Evolutionary conservation across 2,797 vertebrate species (phyloP).

Genomic region (Capromys pilorides): DNA sequence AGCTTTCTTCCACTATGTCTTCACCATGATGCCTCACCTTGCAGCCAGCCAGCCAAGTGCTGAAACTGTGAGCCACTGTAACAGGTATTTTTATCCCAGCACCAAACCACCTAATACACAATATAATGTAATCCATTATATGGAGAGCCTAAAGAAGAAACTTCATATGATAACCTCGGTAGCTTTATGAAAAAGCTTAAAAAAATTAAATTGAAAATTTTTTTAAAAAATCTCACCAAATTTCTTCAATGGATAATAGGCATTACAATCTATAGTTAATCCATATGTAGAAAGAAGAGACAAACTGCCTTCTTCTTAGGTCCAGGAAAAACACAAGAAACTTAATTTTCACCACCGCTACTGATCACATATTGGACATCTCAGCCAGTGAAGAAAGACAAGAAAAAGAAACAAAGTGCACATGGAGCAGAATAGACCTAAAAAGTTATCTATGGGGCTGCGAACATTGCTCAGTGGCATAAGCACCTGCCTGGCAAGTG

Average conservation of each 20-base stretch:
- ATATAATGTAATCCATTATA: not conserved
- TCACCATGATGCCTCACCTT: not conserved
- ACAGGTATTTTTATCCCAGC: not conserved
- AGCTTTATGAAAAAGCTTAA: slow-evolving; percentile 25
- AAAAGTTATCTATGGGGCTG: too few species aligned
- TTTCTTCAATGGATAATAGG: not conserved
- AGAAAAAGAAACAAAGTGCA: too few species aligned
- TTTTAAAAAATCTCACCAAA: not conserved
- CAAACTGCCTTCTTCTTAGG: not conserved
- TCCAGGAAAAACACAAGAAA: not conserved
- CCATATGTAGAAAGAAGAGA: not conserved
- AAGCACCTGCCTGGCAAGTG: too few species aligned
- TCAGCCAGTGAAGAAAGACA: not conserved
- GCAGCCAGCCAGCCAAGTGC: not conserved
- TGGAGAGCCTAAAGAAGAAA: slow-evolving; percentile 4
- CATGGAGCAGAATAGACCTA: too few species aligned
- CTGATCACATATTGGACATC: not conserved
- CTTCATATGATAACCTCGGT: not conserved
- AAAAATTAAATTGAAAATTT: not conserved
- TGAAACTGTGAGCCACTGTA: not conserved
- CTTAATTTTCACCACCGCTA: not conserved
- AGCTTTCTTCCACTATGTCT: not conserved
- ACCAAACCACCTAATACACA: not conserved
- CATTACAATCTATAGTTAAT: not conserved
- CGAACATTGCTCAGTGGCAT: too few species aligned